These are phyloP conservation scores for Nanorana parkeri DNA, from an alignment of 2,113 vertebrate species.

Conservation along the genomic window DNA sequence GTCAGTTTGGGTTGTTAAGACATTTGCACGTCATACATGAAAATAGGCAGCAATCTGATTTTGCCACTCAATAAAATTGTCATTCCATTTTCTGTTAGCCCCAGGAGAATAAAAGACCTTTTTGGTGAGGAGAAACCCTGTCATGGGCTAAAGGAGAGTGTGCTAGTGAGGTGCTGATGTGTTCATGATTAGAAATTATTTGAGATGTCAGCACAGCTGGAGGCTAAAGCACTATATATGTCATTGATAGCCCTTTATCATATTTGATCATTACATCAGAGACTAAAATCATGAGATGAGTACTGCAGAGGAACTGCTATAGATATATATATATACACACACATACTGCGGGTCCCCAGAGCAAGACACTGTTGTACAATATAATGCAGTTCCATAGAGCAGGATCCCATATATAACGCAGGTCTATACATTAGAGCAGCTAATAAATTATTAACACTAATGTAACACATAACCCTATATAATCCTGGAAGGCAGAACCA, in stretches of 20 bases:
- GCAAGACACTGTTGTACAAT: slow-evolving; percentile 9
- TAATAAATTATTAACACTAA: slow-evolving; percentile 30
- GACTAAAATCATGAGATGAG: slow-evolving; percentile 14
- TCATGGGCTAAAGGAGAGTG: slow-evolving; percentile 44
- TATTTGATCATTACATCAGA: slow-evolving; percentile 47
- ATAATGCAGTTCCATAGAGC: slow-evolving; percentile 45
- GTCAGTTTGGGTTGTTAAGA: no score
- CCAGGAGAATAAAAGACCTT: slow-evolving; percentile 24
- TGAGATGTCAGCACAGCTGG: slow-evolving; percentile 45
- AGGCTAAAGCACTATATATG: slow-evolving; percentile 39
- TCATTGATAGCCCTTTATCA: slow-evolving; percentile 46
- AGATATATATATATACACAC: background rate
- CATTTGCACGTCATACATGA: no score
- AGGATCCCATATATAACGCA: slow-evolving; percentile 42
- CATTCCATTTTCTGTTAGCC: background rate
- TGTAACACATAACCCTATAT: slow-evolving; percentile 27
- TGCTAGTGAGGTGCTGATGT: slow-evolving; percentile 41
- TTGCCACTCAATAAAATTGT: background rate
- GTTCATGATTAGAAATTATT: slow-evolving; percentile 47
- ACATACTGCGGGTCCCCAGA: slow-evolving; percentile 33
- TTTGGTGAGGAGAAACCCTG: slow-evolving; percentile 29
- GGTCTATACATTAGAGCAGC: slow-evolving; percentile 17
- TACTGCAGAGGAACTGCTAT: slow-evolving; percentile 34
- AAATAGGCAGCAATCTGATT: background rate
- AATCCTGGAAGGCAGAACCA: background rate